Percentiles rank a stretch among this genome's conserved stretches.
Evolutionary conservation across 2,797 vertebrate species (phyloP).

Genomic region (Ctenosaura bakeri): DNA sequence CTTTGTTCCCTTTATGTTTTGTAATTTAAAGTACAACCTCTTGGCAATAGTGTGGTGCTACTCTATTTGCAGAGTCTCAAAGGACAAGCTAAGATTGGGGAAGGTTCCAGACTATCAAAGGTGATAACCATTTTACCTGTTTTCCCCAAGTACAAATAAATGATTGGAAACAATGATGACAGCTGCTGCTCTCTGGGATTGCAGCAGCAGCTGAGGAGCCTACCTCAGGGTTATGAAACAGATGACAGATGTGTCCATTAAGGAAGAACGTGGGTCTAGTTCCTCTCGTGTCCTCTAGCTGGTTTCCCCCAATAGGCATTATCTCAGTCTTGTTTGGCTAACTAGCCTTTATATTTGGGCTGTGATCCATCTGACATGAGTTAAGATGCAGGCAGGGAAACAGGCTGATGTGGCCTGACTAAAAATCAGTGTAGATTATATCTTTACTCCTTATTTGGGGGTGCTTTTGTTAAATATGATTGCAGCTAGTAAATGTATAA

Average conservation of each 20-base stretch:
- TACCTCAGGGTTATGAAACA: slow-evolving; percentile 41
- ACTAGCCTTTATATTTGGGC: slow-evolving; percentile 26
- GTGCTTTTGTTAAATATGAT: neutral
- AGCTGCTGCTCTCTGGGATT: slow-evolving; percentile 4
- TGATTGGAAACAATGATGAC: slow-evolving; percentile 27
- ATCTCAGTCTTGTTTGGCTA: slow-evolving; percentile 36
- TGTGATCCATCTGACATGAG: slow-evolving; percentile 31
- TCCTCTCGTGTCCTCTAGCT: slow-evolving; percentile 30
- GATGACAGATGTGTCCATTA: slow-evolving; percentile 45
- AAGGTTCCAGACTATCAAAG: neutral
- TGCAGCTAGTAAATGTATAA: neutral
- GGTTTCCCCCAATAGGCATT: slow-evolving; percentile 1
- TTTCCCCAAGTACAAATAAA: slow-evolving; percentile 32
- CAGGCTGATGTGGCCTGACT: neutral
- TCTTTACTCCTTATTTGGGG: neutral
- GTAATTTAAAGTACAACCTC: slow-evolving; percentile 15
- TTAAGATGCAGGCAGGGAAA: neutral
- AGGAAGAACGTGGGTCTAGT: neutral
- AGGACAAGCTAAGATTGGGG: slow-evolving; percentile 3
- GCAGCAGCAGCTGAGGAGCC: neutral
- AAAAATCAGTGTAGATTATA: neutral
- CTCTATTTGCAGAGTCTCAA: neutral
- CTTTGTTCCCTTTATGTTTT: neutral
- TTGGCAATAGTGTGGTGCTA: neutral
- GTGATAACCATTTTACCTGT: slow-evolving; percentile 1